Evolutionary conservation across 2,888 invertebrate genomes (phyloP), one percentile per base, ranked within the genome.

Genomic region (Latrodectus hesperus): DNA sequence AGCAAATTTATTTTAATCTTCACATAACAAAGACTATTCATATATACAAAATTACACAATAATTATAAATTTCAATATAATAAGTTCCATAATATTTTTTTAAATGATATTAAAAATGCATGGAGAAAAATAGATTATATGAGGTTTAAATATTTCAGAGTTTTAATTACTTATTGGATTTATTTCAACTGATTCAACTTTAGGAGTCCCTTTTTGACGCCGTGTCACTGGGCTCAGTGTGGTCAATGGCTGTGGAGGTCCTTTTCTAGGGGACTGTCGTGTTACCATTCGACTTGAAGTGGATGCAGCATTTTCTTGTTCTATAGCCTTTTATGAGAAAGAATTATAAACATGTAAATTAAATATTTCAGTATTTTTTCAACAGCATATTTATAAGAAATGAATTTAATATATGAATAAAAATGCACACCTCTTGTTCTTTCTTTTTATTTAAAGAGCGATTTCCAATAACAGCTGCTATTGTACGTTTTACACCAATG

Each of bases 241-340:
- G n/a, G 78, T 77, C 52, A 77, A 65, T 16, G 74, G 84, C 14
- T 89, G 89, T 89, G 90, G 90, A 90, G 91, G 86, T 90, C 89
- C 79, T 88, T 92, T 92, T 80, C 92, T 89, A 67, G 92, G 92
- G 14, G 92, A 92, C 26, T 92, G 92, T 72, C 92, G 90, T 4
- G 92, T 92, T 9, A 91, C 91, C 92, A 92, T 92, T 77, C 92
- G 79, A 67, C 26, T 72, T 22, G 84, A 64, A n/a, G 82, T 49
- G 17, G 79, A 60, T 14, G 75, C 68, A 17, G 71, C 52, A 51
- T 10, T 67, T 65, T 88, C 88, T 76, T 60, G 60, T 60, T 77
- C 87, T 10, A 81, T 65, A 49, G 81, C 81, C 67, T 77, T 12
- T 60, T 53, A 26, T 16, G 12, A 80, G 16, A 72, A 64, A 49